Percentiles rank a stretch among this genome's conserved stretches.
phyloP scores from a whole-genome alignment of 2,888 invertebrate genomes.

The Caenorhabditis sp. region DNA sequence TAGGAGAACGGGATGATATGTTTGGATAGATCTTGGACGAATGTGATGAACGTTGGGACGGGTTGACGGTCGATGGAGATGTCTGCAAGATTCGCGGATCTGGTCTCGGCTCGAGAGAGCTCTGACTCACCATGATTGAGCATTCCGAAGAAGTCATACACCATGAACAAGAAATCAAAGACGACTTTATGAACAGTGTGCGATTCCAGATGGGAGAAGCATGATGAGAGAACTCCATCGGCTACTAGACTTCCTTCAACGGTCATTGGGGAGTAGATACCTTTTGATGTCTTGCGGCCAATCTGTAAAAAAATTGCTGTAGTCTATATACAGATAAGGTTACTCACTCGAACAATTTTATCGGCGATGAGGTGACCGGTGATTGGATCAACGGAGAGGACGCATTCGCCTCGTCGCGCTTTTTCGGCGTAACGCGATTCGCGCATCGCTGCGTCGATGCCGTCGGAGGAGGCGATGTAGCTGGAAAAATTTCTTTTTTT shows the following conservation, averaged over 20 bases:
- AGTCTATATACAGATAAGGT: neutral
- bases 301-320: slow-evolving; percentile 54
- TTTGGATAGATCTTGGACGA: slow-evolving; percentile 61
- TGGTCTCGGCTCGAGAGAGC: neutral
- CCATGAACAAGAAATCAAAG: slow-evolving; percentile 60
- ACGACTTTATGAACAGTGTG: slow-evolving; percentile 67
- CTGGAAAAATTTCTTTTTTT: neutral
- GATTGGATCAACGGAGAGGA: slow-evolving; percentile 49
- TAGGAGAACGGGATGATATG: slow-evolving; percentile 64
- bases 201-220: slow-evolving; percentile 69
- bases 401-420: slow-evolving; percentile 61
- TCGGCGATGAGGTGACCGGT: slow-evolving; percentile 52
- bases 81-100: slow-evolving; percentile 10
- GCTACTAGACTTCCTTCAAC: slow-evolving; percentile 67
- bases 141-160: slow-evolving; percentile 61
- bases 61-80: slow-evolving; percentile 32
- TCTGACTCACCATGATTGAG: slow-evolving; percentile 21
- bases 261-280: slow-evolving; percentile 70
- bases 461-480: slow-evolving; percentile 22
- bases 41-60: slow-evolving; percentile 61
- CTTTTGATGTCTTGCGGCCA: slow-evolving; percentile 56
- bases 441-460: slow-evolving; percentile 37
- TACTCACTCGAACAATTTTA: slow-evolving; percentile 56
- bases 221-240: slow-evolving; percentile 66
- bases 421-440: slow-evolving; percentile 46